Base-by-base conservation (phyloP, 64 coral and sea anemone species). In the Montipora efflorescens region DNA sequence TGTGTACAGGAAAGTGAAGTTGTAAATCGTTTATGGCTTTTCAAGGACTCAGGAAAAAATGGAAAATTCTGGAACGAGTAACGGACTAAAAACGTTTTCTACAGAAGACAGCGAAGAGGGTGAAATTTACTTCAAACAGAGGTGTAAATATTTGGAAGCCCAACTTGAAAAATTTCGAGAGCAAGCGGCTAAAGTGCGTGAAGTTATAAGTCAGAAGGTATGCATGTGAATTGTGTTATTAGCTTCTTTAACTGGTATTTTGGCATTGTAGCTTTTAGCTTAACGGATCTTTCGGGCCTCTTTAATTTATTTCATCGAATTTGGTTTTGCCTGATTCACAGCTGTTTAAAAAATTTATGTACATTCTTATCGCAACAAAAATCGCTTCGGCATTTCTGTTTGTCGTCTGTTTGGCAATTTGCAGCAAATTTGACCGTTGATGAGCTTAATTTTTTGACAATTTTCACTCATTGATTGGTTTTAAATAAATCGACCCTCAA, bases 141-240 rank as follows among this genome's bases (percentile, higher is more conserved):
- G 83, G 19, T 93, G 92, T 81, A 78, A 78, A 76, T 85, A 59
- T 88, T 59, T 93, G 66, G 92, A 93, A 93, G 75, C 25, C 55
- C 92, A 93, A 82, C 81, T 93, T 25, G 92, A 81, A 58, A 81
- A 75, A 71, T 93, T 93, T 59, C 59, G 85, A 70, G 92, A 93
- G 87, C 92, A 93, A 48, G 92, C 92, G 19, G 43, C 84, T 25
- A 93, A 93, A 88, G 92, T 93, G 25, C 92, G 92, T n/a, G 92
- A 93, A 88, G 92, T 88, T 58, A 88, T 93, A 36, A 84, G 92
- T 59, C 83, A 88, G 55, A 93, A 93, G 85, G 92, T 93, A 81
- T 67, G 46, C 44, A 48, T 47, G 46, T 71, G 72, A 45, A 53
- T 89, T 89, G 13, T 49, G 16, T 78, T 51, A 45, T 69, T 70